phyloP scores from a whole-genome alignment of 2,888 invertebrate species.

The Subacronicta megacephala region DNA sequence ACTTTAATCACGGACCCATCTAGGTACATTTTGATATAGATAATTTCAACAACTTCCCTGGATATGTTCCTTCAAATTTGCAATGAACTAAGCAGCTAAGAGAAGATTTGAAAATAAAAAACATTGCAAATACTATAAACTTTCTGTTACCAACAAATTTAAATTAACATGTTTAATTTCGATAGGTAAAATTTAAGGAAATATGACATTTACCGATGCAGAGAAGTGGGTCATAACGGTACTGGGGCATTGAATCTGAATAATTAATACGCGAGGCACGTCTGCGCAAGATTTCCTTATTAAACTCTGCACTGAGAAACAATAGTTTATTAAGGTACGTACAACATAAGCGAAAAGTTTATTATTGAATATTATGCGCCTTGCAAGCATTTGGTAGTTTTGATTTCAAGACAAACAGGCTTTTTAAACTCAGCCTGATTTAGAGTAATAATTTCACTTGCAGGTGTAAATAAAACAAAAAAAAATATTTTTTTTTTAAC shows the following conservation, averaged over 20 bases:
- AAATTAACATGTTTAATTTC: neutral
- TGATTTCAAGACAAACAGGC: conserved; percentile 2
- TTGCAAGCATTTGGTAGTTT: conserved; percentile 18
- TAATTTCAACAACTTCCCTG: too few species aligned
- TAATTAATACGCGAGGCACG: conserved; percentile 58
- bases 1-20: too few species aligned
- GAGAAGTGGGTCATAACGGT: conserved; percentile 49
- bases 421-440: neutral
- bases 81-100: too few species aligned
- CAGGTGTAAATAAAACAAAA: too few species aligned
- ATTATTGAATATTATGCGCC: conserved; percentile 16
- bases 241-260: conserved; percentile 51
- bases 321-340: conserved; percentile 41
- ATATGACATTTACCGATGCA: conserved; percentile 39
- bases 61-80: too few species aligned
- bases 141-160: neutral
- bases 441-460: too few species aligned
- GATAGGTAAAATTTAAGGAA: conserved; percentile 23
- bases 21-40: too few species aligned
- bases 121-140: neutral
- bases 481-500: too few species aligned
- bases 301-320: conserved; percentile 53
- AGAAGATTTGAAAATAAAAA: too few species aligned
- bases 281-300: conserved; percentile 48
- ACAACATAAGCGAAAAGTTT: conserved; percentile 30